phyloP scores from a whole-genome alignment of 2,797 vertebrate genomes.

The Naso thynnoides region DNA sequence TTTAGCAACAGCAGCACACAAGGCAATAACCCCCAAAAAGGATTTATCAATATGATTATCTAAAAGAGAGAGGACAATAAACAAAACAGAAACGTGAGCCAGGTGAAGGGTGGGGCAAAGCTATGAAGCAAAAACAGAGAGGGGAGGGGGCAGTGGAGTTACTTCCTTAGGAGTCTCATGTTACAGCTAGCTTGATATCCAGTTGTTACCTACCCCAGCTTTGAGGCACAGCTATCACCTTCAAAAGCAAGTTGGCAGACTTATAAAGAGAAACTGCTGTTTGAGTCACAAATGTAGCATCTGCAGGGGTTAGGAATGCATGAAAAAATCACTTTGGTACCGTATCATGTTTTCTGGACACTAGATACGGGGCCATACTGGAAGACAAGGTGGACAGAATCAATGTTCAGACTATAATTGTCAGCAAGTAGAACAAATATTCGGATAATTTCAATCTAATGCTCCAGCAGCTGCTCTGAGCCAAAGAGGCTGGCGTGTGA shows the following conservation, averaged over 20 bases:
- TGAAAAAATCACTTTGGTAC: slow-evolving; percentile 64
- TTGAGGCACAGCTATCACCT: slow-evolving; percentile 6
- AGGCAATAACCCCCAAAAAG: too few relatives aligned
- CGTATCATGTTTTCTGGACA: slow-evolving; percentile 68
- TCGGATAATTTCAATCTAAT: slow-evolving; percentile 76
- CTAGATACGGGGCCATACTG: slow-evolving; percentile 60
- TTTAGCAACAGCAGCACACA: too few relatives aligned
- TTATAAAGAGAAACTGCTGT: slow-evolving; percentile 16
- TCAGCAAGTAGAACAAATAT: slow-evolving; percentile 65
- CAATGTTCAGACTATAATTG: slow-evolving; percentile 58
- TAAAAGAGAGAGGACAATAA: too few relatives aligned
- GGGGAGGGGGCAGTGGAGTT: too few relatives aligned
- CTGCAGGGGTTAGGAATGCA: slow-evolving; percentile 52
- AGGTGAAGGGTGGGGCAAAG: too few relatives aligned
- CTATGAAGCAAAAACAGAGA: too few relatives aligned
- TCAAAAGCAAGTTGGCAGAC: not conserved
- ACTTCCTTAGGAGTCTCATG: too few relatives aligned
- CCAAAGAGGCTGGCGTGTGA: slow-evolving; percentile 56
- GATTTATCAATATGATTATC: too few relatives aligned
- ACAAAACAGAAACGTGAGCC: too few relatives aligned
- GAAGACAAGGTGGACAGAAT: slow-evolving; percentile 63
- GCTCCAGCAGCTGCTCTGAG: slow-evolving; percentile 64
- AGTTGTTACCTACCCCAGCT: too few relatives aligned
- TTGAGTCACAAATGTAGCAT: slow-evolving; percentile 36
- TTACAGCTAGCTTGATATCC: too few relatives aligned